A percentile compares a stretch with the other conserved stretches of the same genome.
These are phyloP conservation scores for Goniozus legneri DNA, from an alignment of 1,140 invertebrate genomes.

Conservation along the genomic window DNA sequence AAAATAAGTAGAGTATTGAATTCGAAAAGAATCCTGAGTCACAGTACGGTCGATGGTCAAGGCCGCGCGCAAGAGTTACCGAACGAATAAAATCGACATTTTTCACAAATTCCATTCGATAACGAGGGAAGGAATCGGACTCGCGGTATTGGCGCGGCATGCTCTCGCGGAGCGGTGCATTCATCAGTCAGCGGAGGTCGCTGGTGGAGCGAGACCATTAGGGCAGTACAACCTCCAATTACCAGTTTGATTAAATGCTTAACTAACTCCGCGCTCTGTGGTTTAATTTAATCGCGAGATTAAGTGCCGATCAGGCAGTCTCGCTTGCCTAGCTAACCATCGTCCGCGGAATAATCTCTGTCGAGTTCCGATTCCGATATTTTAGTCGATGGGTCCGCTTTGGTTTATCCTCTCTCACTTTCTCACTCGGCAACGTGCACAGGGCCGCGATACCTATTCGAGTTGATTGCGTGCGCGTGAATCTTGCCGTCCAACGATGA, in stretches of 20 bases:
- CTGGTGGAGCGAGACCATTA: constrained; percentile 37
- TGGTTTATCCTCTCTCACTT: constrained; percentile 1
- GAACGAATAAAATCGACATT: too few relatives aligned
- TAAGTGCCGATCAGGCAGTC: constrained; percentile 36
- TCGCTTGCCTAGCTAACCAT: constrained; percentile 18
- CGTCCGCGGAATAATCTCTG: constrained; percentile 36
- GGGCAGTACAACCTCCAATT: constrained; percentile 47
- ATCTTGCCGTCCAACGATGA: constrained; percentile 36
- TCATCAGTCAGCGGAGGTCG: constrained; percentile 38
- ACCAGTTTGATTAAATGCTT: constrained; percentile 53
- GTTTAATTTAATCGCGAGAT: constrained; percentile 53
- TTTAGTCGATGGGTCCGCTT: neutral
- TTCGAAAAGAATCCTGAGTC: too few relatives aligned
- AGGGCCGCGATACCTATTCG: constrained; percentile 14
- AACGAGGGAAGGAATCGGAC: constrained; percentile 13
- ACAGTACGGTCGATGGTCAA: too few relatives aligned
- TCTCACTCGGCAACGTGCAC: constrained; percentile 1
- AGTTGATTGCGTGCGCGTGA: constrained; percentile 42
- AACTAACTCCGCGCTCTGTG: constrained; percentile 50
- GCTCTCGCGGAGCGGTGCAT: constrained; percentile 28
- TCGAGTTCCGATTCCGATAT: constrained; percentile 34
- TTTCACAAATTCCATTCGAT: constrained; percentile 20
- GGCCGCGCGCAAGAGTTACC: too few relatives aligned
- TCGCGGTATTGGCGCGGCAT: too few relatives aligned
- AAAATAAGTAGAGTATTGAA: too few relatives aligned